These are phyloP conservation scores for Alexandromys oeconomus DNA, from an alignment of 2,797 vertebrate species.

Conservation along the genomic window DNA sequence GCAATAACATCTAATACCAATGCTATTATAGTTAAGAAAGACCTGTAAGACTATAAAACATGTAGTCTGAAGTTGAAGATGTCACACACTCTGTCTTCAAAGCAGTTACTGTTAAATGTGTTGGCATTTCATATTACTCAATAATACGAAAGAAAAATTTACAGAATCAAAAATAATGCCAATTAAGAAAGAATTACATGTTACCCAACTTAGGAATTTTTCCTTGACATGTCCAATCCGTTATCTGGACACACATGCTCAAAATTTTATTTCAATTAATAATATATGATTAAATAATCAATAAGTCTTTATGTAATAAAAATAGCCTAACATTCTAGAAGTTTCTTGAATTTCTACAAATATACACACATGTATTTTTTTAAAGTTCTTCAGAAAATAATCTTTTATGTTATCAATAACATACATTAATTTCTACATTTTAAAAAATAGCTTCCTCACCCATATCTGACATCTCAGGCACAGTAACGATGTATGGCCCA, in stretches of 20 bases:
- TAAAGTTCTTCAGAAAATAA: not conserved
- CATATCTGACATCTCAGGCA: constrained; percentile 99
- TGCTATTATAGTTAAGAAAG: not conserved
- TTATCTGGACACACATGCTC: not conserved
- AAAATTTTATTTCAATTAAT: not conserved
- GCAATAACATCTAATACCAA: not conserved
- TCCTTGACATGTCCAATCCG: not conserved
- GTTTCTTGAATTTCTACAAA: not conserved
- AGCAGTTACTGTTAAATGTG: not conserved
- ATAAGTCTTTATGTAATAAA: not conserved
- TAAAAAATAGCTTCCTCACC: constrained; percentile 90
- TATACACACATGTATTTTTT: not conserved
- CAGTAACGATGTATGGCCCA: constrained; percentile 95
- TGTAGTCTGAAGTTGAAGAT: not conserved
- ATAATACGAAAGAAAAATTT: not conserved
- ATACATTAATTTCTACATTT: not conserved
- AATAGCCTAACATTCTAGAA: not conserved
- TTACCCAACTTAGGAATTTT: not conserved
- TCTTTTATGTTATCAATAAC: not conserved
- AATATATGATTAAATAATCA: not conserved
- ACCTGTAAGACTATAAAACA: not conserved
- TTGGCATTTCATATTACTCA: not conserved
- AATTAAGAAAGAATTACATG: not conserved
- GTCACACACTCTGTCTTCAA: not conserved
- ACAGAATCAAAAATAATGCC: not conserved